Conservation (phyloP, 2,888 invertebrate genomes). For the Alviniconcha strummeri region DNA sequence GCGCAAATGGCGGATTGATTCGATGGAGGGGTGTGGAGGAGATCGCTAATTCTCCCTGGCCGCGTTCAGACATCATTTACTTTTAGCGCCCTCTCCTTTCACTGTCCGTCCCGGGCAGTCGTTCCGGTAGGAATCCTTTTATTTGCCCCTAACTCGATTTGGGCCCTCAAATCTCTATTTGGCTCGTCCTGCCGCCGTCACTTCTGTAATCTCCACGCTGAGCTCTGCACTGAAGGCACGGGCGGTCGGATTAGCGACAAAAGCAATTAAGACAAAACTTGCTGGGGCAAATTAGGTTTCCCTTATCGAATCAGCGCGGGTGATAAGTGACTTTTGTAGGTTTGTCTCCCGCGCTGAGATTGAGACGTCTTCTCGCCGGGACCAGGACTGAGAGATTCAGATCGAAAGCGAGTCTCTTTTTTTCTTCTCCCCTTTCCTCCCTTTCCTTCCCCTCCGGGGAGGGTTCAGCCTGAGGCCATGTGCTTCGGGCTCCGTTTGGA, state of each 20-base stretch:
- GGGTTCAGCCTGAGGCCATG: too few relatives aligned
- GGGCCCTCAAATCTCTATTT: conserved; percentile 35
- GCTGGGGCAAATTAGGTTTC: conserved; percentile 34
- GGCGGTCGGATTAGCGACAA: conserved; percentile 31
- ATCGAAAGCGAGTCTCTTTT: not conserved
- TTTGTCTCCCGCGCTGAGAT: conserved; percentile 40
- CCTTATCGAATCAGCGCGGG: conserved; percentile 40
- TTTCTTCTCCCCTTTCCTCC: too few relatives aligned
- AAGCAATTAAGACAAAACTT: conserved; percentile 36
- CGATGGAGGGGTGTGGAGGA: conserved; percentile 36
- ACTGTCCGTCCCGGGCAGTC: not conserved
- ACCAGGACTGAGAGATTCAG: conserved; percentile 13
- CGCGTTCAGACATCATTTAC: conserved; percentile 37
- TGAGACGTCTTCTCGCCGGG: conserved; percentile 25
- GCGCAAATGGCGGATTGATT: conserved; percentile 50
- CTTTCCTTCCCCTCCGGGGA: too few relatives aligned
- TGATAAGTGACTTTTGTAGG: conserved; percentile 54
- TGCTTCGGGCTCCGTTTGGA: not conserved
- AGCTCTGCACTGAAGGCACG: not conserved
- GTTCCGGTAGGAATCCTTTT: conserved; percentile 34
- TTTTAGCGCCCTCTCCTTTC: conserved; percentile 32
- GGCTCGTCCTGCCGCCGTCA: conserved; percentile 21
- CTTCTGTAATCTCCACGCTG: conserved; percentile 16
- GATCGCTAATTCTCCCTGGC: conserved; percentile 31
- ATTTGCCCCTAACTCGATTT: conserved; percentile 32